Conservation (phyloP, 2,888 invertebrate genomes). For the Ramazzottius varieornatus region DNA sequence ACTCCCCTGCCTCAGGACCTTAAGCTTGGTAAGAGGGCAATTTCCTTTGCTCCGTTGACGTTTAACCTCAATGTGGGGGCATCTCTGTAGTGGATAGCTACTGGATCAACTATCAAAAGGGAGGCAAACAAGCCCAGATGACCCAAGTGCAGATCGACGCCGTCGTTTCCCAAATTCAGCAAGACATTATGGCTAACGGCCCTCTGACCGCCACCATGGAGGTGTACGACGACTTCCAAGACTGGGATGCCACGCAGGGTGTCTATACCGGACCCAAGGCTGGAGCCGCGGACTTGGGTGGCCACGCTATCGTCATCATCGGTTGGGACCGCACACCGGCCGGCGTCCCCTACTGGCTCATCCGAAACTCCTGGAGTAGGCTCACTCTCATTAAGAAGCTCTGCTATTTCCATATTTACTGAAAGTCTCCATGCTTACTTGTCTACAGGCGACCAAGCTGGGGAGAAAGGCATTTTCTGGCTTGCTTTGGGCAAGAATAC, state of each 20-base stretch:
- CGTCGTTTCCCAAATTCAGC: not conserved
- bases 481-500: not conserved
- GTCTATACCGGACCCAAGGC: not conserved
- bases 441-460: no score
- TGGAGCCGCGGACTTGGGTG: not conserved
- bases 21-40: not conserved
- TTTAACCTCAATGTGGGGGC: not conserved
- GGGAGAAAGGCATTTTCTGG: not conserved
- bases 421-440: no score
- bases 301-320: not conserved
- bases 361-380: not conserved
- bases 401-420: no score
- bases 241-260: not conserved
- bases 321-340: not conserved
- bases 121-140: not conserved
- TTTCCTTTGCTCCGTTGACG: not conserved
- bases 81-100: not conserved
- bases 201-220: not conserved
- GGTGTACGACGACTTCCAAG: not conserved
- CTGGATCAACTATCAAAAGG: not conserved
- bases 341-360: not conserved
- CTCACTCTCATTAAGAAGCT: no score
- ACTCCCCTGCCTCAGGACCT: not conserved
- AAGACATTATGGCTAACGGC: not conserved
- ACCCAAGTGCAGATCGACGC: not conserved